Percentiles rank a stretch among this genome's conserved stretches.
Evolutionary conservation across 2,797 vertebrate species (phyloP).

Genomic region (Leptoclinus maculatus): DNA sequence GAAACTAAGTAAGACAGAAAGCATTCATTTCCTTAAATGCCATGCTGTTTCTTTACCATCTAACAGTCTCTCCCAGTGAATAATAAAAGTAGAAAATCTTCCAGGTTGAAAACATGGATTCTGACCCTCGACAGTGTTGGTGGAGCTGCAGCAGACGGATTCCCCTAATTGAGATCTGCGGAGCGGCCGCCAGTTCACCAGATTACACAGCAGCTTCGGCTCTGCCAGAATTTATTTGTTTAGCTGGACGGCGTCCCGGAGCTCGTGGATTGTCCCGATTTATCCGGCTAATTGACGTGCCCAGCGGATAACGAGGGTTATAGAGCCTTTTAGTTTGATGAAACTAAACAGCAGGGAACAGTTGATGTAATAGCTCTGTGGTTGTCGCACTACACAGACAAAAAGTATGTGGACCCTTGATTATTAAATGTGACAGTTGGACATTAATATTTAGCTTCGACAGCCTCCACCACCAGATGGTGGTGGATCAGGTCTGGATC

Average conservation of each 20-base stretch:
- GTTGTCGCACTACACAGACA: background rate
- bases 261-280: constrained; percentile 20
- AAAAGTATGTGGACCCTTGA: background rate
- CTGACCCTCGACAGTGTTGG: background rate
- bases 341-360: background rate
- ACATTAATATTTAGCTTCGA: too few species aligned
- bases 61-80: background rate
- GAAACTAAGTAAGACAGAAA: background rate
- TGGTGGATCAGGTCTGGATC: too few species aligned
- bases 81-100: background rate
- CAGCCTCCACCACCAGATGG: too few species aligned
- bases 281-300: constrained; percentile 60
- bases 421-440: background rate
- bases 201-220: constrained; percentile 38
- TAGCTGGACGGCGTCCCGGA: constrained; percentile 43
- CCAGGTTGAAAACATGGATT: background rate
- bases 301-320: constrained; percentile 27
- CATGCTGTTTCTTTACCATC: too few species aligned
- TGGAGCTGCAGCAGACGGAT: constrained; percentile 31
- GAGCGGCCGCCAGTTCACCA: constrained; percentile 36
- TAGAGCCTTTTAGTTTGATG: constrained; percentile 20
- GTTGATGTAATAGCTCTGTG: background rate
- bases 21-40: background rate
- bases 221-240: constrained; percentile 48
- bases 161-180: constrained; percentile 49